phyloP scores from a whole-genome alignment of 2,888 invertebrate genomes.

The Xanthostigma xanthostigma region DNA sequence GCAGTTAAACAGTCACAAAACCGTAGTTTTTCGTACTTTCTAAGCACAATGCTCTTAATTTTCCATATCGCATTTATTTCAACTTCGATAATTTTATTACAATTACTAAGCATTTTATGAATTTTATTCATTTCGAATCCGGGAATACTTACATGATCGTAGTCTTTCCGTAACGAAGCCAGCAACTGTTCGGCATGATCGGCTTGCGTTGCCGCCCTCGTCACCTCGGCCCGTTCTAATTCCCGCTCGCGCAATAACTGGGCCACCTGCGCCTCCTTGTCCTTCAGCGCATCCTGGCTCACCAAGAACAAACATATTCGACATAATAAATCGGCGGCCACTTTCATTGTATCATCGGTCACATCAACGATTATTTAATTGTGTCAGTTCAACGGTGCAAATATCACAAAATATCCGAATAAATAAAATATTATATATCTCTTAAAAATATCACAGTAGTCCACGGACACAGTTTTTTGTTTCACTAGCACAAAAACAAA shows the following conservation, averaged over 20 bases:
- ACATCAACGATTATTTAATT: too few relatives aligned
- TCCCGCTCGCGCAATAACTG: slow-evolving; percentile 83
- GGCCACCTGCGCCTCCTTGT: slow-evolving; percentile 90
- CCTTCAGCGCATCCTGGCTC: slow-evolving; percentile 69
- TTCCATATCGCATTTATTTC: too few relatives aligned
- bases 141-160: slow-evolving; percentile 38
- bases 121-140: too few relatives aligned
- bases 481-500: too few relatives aligned
- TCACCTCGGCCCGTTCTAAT: slow-evolving; percentile 76
- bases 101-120: too few relatives aligned
- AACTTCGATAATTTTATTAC: too few relatives aligned
- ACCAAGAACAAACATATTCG: slow-evolving; percentile 6
- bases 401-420: background rate
- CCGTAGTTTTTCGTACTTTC: too few relatives aligned
- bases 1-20: too few relatives aligned
- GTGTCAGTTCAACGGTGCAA: background rate
- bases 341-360: background rate
- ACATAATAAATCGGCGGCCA: slow-evolving; percentile 6
- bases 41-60: too few relatives aligned
- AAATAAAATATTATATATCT: background rate
- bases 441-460: too few relatives aligned
- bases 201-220: slow-evolving; percentile 63
- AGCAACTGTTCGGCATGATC: slow-evolving; percentile 61
- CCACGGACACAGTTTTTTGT: too few relatives aligned
- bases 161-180: slow-evolving; percentile 42